These are phyloP conservation scores for Poeciliopsis occidentalis DNA, from an alignment of 2,113 vertebrate species.

Conservation along the genomic window DNA sequence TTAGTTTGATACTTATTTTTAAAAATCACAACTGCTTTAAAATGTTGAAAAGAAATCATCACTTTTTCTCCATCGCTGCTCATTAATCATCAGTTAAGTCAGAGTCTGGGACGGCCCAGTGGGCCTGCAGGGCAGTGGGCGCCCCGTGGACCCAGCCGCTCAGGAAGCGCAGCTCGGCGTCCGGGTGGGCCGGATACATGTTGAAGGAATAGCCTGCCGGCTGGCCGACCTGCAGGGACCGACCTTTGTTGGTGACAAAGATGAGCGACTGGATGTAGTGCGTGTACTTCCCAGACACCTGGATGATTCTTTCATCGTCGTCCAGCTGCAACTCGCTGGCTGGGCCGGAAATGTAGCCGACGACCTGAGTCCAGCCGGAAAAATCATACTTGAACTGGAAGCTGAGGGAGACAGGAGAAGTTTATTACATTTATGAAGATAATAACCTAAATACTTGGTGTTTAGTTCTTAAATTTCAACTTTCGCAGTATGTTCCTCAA, in stretches of 20 bases:
- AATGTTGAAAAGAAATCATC: neutral
- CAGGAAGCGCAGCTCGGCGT: constrained; percentile 38
- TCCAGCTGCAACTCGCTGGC: neutral
- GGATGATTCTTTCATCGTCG: constrained; percentile 28
- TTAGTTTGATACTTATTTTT: neutral
- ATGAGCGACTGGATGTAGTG: constrained; percentile 17
- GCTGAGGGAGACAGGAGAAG: neutral
- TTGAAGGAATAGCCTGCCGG: constrained; percentile 21
- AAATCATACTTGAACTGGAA: constrained; percentile 23
- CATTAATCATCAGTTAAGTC: neutral
- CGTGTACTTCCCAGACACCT: constrained; percentile 34
- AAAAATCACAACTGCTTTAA: neutral
- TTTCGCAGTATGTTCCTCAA: no score
- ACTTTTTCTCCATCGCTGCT: neutral
- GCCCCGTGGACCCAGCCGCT: neutral
- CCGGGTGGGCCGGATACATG: constrained; percentile 18
- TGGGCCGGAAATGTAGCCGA: fast-evolving
- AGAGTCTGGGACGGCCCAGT: constrained; percentile 22
- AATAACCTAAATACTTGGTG: no score
- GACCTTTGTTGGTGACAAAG: constrained; percentile 32
- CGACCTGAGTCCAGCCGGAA: neutral
- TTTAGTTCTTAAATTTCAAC: no score
- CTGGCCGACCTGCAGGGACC: constrained; percentile 4
- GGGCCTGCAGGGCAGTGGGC: constrained; percentile 13
- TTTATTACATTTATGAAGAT: no score